phyloP scores from a whole-genome alignment of 2,888 invertebrate species.

The Lydus trimaculatus region DNA sequence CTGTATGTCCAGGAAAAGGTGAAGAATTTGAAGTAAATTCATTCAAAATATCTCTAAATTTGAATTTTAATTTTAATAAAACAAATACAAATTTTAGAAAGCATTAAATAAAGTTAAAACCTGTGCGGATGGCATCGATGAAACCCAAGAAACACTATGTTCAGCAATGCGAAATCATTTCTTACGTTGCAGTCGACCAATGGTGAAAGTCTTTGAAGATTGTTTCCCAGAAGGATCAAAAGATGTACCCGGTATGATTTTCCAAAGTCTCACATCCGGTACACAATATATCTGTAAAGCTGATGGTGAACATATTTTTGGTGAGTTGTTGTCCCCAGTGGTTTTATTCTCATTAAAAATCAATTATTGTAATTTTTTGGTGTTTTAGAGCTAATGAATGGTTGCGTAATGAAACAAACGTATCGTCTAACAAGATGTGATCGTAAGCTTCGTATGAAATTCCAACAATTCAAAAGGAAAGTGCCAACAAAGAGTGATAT shows the following conservation, averaged over 20 bases:
- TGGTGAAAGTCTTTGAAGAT: slow-evolving; percentile 37
- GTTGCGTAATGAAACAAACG: slow-evolving; percentile 34
- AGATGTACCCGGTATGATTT: slow-evolving; percentile 35
- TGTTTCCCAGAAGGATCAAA: slow-evolving; percentile 42
- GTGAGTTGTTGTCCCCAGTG: too few species aligned
- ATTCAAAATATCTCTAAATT: slow-evolving; percentile 5
- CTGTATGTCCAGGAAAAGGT: slow-evolving; percentile 36
- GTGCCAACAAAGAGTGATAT: slow-evolving; percentile 23
- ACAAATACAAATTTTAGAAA: slow-evolving; percentile 25
- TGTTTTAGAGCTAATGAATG: slow-evolving; percentile 43
- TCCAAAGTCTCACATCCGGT: slow-evolving; percentile 27
- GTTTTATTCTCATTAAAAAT: too few species aligned
- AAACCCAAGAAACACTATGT: slow-evolving; percentile 40
- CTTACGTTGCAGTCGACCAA: slow-evolving; percentile 36
- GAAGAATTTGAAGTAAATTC: slow-evolving; percentile 33
- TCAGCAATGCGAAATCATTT: slow-evolving; percentile 37
- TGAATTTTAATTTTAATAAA: neutral
- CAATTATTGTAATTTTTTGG: slow-evolving; percentile 3
- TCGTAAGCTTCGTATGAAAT: slow-evolving; percentile 22
- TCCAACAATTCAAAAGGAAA: slow-evolving; percentile 22
- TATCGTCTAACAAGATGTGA: slow-evolving; percentile 19
- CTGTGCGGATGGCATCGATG: slow-evolving; percentile 36
- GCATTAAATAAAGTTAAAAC: slow-evolving; percentile 31
- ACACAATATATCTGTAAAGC: slow-evolving; percentile 38
- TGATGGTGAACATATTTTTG: slow-evolving; percentile 49